Base-by-base conservation (phyloP, 2,888 invertebrate species). In the Drosophila stalkeri region DNA sequence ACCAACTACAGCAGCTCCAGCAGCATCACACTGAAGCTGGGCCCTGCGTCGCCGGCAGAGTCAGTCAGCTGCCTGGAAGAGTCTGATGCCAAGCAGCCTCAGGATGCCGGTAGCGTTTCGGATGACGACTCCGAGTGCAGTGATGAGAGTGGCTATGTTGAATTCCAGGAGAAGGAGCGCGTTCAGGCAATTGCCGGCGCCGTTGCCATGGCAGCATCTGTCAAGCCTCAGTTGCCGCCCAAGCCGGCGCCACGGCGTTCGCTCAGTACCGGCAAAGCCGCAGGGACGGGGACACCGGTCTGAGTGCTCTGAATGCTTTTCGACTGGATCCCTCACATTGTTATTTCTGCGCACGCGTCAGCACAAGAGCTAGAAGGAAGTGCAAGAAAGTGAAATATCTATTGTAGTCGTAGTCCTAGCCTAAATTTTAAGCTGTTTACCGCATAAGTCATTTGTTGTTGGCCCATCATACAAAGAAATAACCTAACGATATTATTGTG, bases 91-190 rank as follows among this genome's bases (percentile, higher is more conserved):
- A 73, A 77, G 46, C 35, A 76, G 52, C 68, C 72, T 4, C 49
- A 20, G 4, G 75, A 77, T 27, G 63, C 12, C 1, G 59, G 51
- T 27, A 63, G 23, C 37, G 44, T 78, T 14, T 78, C 80, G 31
- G 86, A 70, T 35, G 78, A 96, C 94, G 79, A 96, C 89, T 97
- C 97, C 89, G 97, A 96, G 75, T 96, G 97, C 91, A 97, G 97
- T 92, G 98, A 98, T 90, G 98, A 98, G 92, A 97, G 97, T 65
- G 98, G 98, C 5, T 98, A 97, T 93, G 98, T 97, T 35, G 98
- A 98, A 92, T 94, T 94, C 67, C 93, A 95, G 75, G 96, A 96
- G 68, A 88, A 83, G 66, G 86, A 82, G 60, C 82, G 79, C 35
- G 54, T 75, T 2, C 77, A 67, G 33, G 66, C 74, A 7, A 71